Evolutionary conservation across 2,888 invertebrate species (phyloP), one percentile per base, ranked within the genome.

Genomic region (Sarcophaga subvicina): DNA sequence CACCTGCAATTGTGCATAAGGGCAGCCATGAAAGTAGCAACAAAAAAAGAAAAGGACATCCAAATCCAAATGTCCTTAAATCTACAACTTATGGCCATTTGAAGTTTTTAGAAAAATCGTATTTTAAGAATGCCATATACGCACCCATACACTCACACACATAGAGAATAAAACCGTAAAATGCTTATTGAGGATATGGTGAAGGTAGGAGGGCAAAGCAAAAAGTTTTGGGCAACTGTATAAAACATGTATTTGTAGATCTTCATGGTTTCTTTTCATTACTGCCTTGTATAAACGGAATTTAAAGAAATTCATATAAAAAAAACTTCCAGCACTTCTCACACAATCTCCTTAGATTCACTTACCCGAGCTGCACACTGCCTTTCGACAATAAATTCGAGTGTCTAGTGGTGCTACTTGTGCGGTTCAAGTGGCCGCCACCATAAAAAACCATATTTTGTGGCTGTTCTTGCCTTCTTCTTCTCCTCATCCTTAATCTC

Each of bases 11-110:
- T 76, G 69, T 69, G 76, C 80, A 85, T 76, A 80, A 80, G 49
- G 62, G 80, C 37, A 72, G 37, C 45, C 6, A 20, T 20, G 64
- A 22, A 37, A 37, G 10, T 6, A 37, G 37, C 37, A 37, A 37
- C 8, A 37, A 37, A 37, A 3, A 37, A 37, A 64, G 54, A 72
- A 85, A 85, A 84, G 72, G 72, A 72, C 77, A 85, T 80, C 71
- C 47, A 76, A 84, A 85, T 80, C 71, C 47, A 76, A 84, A 84
- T 76, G 84, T 84, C 80, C 84, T 85, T 85, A 80, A 85, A 77
- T 66, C 76, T 62, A 85, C 85, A 85, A 80, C 80, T 85, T 85
- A 85, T 85, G 80, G 72, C 85, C 85, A 80, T 85, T 85, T 85
- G 80, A 80, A 77, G 75, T 66, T 80, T 76, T 67, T 73, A 66